Percentiles rank a stretch among this genome's conserved stretches.
phyloP scores from a whole-genome alignment of 2,113 vertebrate genomes.

The Cavia aperea region DNA sequence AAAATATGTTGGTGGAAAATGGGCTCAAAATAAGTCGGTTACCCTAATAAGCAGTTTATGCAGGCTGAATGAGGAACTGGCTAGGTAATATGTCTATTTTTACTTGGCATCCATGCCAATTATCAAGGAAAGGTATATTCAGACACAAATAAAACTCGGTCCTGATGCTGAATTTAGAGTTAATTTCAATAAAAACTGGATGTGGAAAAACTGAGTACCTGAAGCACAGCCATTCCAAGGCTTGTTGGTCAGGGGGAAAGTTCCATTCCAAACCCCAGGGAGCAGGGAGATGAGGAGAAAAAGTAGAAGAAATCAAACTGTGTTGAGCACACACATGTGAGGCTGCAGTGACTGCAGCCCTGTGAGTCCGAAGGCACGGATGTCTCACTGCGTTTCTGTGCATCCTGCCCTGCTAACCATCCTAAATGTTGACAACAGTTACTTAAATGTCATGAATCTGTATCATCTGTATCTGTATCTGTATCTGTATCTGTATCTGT shows the following conservation, averaged over 20 bases:
- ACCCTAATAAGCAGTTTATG: constrained; percentile 69
- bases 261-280: constrained; percentile 8
- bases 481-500: not conserved
- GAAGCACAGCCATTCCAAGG: constrained; percentile 31
- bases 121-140: constrained; percentile 70
- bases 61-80: constrained; percentile 49
- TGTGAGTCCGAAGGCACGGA: fast-evolving
- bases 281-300: not conserved
- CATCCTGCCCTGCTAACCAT: not conserved
- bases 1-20: constrained; percentile 66
- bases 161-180: constrained; percentile 62
- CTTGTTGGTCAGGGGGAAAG: constrained; percentile 36
- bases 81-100: constrained; percentile 69
- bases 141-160: constrained; percentile 66
- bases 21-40: constrained; percentile 60
- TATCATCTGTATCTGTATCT: not conserved
- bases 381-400: fast-evolving
- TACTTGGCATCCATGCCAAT: constrained; percentile 68
- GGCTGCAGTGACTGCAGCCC: not conserved
- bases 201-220: constrained; percentile 65
- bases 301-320: not conserved
- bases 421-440: not conserved
- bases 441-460: not conserved
- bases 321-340: fast-evolving
- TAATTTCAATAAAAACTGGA: constrained; percentile 66